These are phyloP conservation scores for Aphelinus certus DNA, from an alignment of 1,140 invertebrate species.

Conservation along the genomic window DNA sequence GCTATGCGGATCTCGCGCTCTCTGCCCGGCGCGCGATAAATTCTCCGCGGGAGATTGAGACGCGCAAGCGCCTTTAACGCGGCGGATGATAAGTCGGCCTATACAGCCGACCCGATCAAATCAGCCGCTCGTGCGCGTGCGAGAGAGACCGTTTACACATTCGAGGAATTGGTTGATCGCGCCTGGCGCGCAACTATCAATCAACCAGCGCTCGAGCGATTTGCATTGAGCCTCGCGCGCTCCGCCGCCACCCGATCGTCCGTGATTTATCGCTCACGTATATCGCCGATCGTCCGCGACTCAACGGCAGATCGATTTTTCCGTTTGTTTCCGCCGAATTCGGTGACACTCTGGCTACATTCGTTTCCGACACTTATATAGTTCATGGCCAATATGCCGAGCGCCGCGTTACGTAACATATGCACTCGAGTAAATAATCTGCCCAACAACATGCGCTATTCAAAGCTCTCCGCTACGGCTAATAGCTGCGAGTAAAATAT, in stretches of 20 bases:
- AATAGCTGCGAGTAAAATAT: too few species aligned
- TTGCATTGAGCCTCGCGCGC: background rate
- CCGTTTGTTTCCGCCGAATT: too few species aligned
- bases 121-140: background rate
- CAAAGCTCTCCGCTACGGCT: too few species aligned
- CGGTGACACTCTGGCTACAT: too few species aligned
- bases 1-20: too few species aligned
- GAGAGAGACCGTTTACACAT: background rate
- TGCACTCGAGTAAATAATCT: too few species aligned
- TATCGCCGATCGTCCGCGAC: too few species aligned
- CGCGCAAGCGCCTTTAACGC: background rate
- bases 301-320: too few species aligned
- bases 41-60: background rate
- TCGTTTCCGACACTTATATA: too few species aligned
- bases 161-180: background rate
- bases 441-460: too few species aligned
- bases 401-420: too few species aligned
- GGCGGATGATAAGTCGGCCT: slow-evolving; percentile 1
- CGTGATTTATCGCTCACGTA: background rate
- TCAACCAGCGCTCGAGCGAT: slow-evolving; percentile 4
- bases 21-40: background rate
- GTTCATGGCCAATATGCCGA: too few species aligned
- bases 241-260: background rate
- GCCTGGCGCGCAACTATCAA: slow-evolving; percentile 5
- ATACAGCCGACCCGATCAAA: background rate